Evolutionary conservation across 2,888 invertebrate species (phyloP).

Genomic region (Lottia gigantea): DNA sequence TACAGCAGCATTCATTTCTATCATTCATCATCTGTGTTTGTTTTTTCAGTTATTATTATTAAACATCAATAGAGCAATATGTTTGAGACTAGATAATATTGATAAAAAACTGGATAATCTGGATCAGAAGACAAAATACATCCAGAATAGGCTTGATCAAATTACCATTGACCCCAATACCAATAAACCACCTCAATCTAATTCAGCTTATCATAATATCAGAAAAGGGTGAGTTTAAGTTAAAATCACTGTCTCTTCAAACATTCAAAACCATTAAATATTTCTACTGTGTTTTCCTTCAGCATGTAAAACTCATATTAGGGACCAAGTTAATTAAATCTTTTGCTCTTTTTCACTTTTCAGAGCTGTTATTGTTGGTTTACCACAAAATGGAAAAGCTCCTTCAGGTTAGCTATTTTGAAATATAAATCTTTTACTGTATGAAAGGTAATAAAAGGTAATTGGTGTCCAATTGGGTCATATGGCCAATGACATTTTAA

Average conservation of each 20-base stretch:
- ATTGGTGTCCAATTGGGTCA: too few relatives aligned
- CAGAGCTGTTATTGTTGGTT: slow-evolving; percentile 63
- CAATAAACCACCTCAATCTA: background rate
- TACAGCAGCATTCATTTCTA: too few relatives aligned
- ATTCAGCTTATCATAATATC: slow-evolving; percentile 1
- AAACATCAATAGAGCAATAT: slow-evolving; percentile 66
- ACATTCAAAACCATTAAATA: too few relatives aligned
- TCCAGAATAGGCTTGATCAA: slow-evolving; percentile 55
- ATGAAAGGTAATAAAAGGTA: too few relatives aligned
- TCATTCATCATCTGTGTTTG: background rate
- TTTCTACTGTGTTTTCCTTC: too few relatives aligned
- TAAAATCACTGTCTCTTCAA: too few relatives aligned
- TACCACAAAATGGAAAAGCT: slow-evolving; percentile 53
- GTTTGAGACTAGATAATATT: slow-evolving; percentile 61
- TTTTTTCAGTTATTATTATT: slow-evolving; percentile 64
- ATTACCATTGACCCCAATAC: slow-evolving; percentile 29
- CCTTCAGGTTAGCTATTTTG: background rate
- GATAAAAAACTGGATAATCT: slow-evolving; percentile 58
- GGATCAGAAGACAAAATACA: slow-evolving; percentile 43
- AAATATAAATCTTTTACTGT: too few relatives aligned
- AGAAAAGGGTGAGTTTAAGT: slow-evolving; percentile 3
- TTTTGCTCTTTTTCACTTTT: too few relatives aligned
- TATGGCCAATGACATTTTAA: too few relatives aligned
- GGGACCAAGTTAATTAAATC: too few relatives aligned
- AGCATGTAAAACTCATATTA: too few relatives aligned